Percentiles rank a stretch among this genome's conserved stretches.
Evolutionary conservation across 2,888 invertebrate genomes (phyloP).

Genomic region (Nemapogon koenigi): DNA sequence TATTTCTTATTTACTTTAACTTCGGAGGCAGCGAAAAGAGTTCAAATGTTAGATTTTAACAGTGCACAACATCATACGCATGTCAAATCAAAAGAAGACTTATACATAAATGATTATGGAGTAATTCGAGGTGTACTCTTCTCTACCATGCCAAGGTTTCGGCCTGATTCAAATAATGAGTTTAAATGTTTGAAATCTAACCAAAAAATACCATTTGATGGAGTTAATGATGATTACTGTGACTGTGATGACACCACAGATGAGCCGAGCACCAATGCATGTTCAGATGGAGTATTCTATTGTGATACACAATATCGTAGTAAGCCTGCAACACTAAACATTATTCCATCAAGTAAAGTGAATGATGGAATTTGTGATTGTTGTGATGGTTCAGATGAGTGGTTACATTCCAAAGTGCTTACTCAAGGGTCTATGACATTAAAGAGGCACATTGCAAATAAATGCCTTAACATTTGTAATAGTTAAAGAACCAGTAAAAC

Average conservation of each 20-base stretch:
- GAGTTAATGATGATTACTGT: slow-evolving; percentile 85
- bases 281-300: slow-evolving; percentile 82
- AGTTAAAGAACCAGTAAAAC: no score
- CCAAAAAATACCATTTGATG: slow-evolving; percentile 37
- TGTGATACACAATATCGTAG: slow-evolving; percentile 68
- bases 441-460: slow-evolving; percentile 34
- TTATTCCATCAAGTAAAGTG: slow-evolving; percentile 76
- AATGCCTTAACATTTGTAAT: slow-evolving; percentile 35
- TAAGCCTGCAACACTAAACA: slow-evolving; percentile 36
- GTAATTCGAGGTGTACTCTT: slow-evolving; percentile 44
- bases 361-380: slow-evolving; percentile 96
- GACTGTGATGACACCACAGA: slow-evolving; percentile 83
- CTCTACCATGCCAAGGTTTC: slow-evolving; percentile 37
- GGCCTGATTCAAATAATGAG: slow-evolving; percentile 36
- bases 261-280: slow-evolving; percentile 89
- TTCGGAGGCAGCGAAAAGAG: slow-evolving; percentile 29
- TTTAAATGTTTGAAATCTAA: slow-evolving; percentile 49
- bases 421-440: slow-evolving; percentile 34
- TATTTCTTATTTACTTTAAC: slow-evolving; percentile 47
- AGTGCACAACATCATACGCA: slow-evolving; percentile 29
- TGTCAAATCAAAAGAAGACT: slow-evolving; percentile 33
- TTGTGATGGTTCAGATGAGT: slow-evolving; percentile 92
- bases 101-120: slow-evolving; percentile 43
- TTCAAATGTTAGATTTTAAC: slow-evolving; percentile 28
- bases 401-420: slow-evolving; percentile 40